phyloP scores from a whole-genome alignment of 2,113 vertebrate species.

The Mellivora capensis region DNA sequence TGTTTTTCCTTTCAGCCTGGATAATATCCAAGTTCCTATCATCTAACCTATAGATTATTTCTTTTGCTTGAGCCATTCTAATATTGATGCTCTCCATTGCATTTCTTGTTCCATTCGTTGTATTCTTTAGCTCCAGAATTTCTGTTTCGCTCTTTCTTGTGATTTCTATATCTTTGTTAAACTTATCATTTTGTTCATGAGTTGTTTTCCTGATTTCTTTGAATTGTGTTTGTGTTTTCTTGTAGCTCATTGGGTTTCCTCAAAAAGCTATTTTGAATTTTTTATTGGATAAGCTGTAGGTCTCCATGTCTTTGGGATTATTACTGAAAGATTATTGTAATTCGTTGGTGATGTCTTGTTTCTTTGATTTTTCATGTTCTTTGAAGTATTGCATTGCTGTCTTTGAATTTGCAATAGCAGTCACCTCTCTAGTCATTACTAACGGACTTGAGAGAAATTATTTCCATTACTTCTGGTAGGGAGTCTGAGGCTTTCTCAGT shows the following conservation, averaged over 20 bases:
- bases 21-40: background rate
- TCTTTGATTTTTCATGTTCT: background rate
- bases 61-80: background rate
- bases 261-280: background rate
- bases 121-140: background rate
- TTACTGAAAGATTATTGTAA: background rate
- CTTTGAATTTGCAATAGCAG: background rate
- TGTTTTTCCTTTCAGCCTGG: background rate
- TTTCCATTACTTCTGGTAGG: background rate
- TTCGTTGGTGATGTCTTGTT: background rate
- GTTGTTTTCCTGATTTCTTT: background rate
- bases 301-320: background rate
- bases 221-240: background rate
- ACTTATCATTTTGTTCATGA: background rate
- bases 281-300: background rate
- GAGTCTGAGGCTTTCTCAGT: background rate
- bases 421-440: background rate
- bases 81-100: background rate
- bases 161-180: background rate
- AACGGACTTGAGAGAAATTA: background rate
- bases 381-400: background rate
- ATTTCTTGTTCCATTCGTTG: background rate
- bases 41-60: background rate
- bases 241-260: background rate
- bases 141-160: background rate